Base-by-base conservation (phyloP, 2,888 invertebrate genomes). In the Phrixothrix hirtus region DNA sequence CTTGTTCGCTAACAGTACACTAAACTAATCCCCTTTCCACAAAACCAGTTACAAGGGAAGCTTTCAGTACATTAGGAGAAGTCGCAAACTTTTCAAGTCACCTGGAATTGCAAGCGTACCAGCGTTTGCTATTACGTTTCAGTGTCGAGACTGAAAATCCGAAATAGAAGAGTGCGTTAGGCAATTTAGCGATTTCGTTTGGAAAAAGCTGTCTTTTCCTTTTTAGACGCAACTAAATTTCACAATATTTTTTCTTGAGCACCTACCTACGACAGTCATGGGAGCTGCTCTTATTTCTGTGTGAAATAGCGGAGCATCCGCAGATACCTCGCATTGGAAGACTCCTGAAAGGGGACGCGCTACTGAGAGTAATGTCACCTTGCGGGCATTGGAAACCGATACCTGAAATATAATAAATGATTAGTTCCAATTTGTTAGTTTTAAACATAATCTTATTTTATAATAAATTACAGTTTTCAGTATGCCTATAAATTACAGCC, bases 241-340 rank as follows among this genome's bases (percentile, higher is more conserved):
- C 35, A 44, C 39, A 49, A 54, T 49, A 50, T 50, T 46, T 46
- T 50, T 46, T 34, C 38, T 26, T 21, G 34, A 30, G n/a, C 10
- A 69, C 82, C 79, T 69, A 87, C 87, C 87, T 57, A 85, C 85
- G 36, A 88, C 84, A 59, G 83, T 83, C 71, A 87, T 82, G 5
- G 78, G 79, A 2, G 85, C 82, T 1, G 80, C 77, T 62, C 80
- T 75, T 64, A 84, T 83, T 60, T 81, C 80, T 0, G 87, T 87
- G 73, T 87, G 86, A 71, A 86, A 87, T 36, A 81, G 77, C 0
- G 87, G 87, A 1, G 82, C 82, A 63, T 87, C 88, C 0, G 86
- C 87, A 0, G 87, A 85, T 43, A 88, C 87, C 68, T 87, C 87
- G 71, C 88, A 88, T 74, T 84, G 86, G 77, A 86, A 88, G 59